Evolutionary conservation across 2,113 vertebrate species (phyloP).

Genomic region (Xiphophorus maculatus): DNA sequence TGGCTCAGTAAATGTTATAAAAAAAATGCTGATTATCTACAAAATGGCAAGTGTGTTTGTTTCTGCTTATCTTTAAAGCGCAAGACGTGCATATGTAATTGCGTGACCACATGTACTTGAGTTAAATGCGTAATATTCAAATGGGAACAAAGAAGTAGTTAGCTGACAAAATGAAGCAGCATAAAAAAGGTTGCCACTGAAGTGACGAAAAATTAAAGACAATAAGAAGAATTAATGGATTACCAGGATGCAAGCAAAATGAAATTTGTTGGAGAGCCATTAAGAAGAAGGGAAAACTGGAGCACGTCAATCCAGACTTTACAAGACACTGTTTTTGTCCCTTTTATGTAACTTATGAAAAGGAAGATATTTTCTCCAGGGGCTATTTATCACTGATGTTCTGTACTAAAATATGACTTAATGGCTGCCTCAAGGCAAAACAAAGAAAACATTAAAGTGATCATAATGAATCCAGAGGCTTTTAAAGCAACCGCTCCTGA

Average conservation of each 20-base stretch:
- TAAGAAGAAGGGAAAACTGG: neutral
- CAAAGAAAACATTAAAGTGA: too few relatives aligned
- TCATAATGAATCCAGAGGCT: too few relatives aligned
- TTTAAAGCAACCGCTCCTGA: too few relatives aligned
- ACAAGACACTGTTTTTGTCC: too few relatives aligned
- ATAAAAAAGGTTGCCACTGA: constrained; percentile 21
- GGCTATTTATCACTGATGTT: too few relatives aligned
- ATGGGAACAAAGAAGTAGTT: neutral
- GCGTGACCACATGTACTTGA: constrained; percentile 3
- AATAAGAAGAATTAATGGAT: constrained; percentile 17
- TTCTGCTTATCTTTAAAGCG: neutral
- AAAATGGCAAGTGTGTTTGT: constrained; percentile 7
- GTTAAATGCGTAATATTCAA: constrained; percentile 35
- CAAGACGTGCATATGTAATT: neutral
- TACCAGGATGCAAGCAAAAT: constrained; percentile 23
- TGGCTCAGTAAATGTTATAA: constrained; percentile 3
- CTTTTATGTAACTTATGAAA: too few relatives aligned
- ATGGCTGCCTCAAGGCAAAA: too few relatives aligned
- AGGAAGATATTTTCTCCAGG: too few relatives aligned
- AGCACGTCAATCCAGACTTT: too few relatives aligned
- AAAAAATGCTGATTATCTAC: constrained; percentile 4
- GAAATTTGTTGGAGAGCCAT: constrained; percentile 30
- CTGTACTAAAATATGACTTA: too few relatives aligned
- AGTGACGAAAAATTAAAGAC: constrained; percentile 46
- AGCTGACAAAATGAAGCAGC: neutral